Percentiles rank a stretch among this genome's conserved stretches.
Conservation (phyloP, 1,140 invertebrate species). For the Sipha flava region DNA sequence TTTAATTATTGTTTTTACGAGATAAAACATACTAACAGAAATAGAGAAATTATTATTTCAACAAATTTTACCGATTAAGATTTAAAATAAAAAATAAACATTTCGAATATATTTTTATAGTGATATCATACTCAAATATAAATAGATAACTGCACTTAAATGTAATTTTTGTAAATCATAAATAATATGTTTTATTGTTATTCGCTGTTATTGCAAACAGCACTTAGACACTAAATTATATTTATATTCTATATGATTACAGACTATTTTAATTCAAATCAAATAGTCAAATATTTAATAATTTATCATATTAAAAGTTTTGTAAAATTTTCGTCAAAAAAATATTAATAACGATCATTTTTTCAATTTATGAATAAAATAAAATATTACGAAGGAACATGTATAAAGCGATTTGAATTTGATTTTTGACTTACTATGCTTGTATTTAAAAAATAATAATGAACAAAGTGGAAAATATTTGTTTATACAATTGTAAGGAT, state of each 20-base stretch:
- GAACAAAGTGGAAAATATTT: too few species aligned
- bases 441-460: too few species aligned
- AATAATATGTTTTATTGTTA: background rate
- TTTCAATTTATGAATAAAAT: too few species aligned
- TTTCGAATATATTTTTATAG: background rate
- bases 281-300: background rate
- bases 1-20: too few species aligned
- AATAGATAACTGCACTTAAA: background rate
- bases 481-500: too few species aligned
- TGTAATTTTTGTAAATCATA: background rate
- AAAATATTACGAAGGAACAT: too few species aligned
- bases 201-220: background rate
- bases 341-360: too few species aligned
- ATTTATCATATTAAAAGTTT: background rate
- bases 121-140: background rate
- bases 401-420: too few species aligned
- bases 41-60: too few species aligned
- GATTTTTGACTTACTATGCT: too few species aligned
- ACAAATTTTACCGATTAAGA: too few species aligned
- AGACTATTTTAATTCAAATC: background rate
- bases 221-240: background rate
- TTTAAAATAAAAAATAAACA: background rate
- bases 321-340: background rate
- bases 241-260: background rate
- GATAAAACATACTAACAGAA: too few species aligned